Conservation (phyloP, 2,888 invertebrate species). For the Brachylomia viminalis region DNA sequence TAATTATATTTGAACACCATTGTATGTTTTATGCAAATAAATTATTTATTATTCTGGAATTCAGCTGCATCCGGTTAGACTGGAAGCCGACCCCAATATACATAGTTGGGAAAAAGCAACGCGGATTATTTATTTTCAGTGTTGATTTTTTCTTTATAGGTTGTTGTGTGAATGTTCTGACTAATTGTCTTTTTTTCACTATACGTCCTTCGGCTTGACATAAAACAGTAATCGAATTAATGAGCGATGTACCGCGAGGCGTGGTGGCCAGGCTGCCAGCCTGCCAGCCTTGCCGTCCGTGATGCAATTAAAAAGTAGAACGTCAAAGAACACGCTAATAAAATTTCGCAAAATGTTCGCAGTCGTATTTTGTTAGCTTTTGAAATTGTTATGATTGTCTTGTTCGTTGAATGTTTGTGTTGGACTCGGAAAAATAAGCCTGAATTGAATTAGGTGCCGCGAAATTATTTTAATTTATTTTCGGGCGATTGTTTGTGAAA, state of each 20-base stretch:
- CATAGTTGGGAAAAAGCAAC: neutral
- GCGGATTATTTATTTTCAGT: neutral
- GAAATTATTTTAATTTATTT: constrained; percentile 36
- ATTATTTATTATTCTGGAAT: too few species aligned
- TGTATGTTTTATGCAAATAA: neutral
- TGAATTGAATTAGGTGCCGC: constrained; percentile 35
- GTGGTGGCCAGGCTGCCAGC: constrained; percentile 22
- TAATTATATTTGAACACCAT: neutral
- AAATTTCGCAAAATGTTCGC: constrained; percentile 54
- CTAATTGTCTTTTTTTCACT: neutral
- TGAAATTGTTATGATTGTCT: constrained; percentile 36
- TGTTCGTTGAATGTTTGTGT: constrained; percentile 45
- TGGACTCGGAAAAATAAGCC: constrained; percentile 47
- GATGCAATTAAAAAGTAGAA: constrained; percentile 69
- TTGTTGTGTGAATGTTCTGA: neutral
- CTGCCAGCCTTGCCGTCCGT: constrained; percentile 45
- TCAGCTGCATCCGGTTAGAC: neutral
- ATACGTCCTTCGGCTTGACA: constrained; percentile 33
- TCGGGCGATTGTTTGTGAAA: constrained; percentile 4
- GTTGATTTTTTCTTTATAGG: neutral
- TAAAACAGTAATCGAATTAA: constrained; percentile 52
- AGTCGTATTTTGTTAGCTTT: constrained; percentile 53
- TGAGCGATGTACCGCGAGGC: constrained; percentile 17
- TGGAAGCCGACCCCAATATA: neutral
- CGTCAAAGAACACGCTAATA: constrained; percentile 64